Evolutionary conservation across 2,888 invertebrate species (phyloP).

Genomic region (Scaptomyza cyrtandrae): DNA sequence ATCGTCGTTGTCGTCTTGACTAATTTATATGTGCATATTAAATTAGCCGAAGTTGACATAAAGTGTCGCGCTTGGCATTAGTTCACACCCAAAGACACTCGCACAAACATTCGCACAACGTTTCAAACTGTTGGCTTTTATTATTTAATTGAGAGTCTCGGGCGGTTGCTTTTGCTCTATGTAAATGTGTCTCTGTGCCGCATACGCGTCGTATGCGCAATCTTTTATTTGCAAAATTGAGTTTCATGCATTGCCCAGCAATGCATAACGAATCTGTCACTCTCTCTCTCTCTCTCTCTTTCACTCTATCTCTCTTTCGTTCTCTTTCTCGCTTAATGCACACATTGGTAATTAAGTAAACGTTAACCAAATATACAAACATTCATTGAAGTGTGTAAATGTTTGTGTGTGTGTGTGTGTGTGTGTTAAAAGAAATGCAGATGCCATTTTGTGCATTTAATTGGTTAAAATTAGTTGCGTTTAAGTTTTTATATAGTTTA

Average conservation of each 20-base stretch:
- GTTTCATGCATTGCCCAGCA: not conserved
- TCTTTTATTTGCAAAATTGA: slow-evolving; percentile 6
- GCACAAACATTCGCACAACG: slow-evolving; percentile 1
- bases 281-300: not conserved
- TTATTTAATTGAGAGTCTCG: slow-evolving; percentile 63
- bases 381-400: too few relatives aligned
- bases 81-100: slow-evolving; percentile 49
- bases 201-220: slow-evolving; percentile 45
- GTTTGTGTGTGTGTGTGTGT: too few relatives aligned
- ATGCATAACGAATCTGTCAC: not conserved
- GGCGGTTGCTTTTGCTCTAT: slow-evolving; percentile 24
- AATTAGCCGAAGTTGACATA: slow-evolving; percentile 61
- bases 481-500: too few relatives aligned
- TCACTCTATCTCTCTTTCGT: not conserved
- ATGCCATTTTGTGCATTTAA: not conserved
- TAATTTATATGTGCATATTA: slow-evolving; percentile 82
- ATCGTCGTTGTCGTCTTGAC: slow-evolving; percentile 35
- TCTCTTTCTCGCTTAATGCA: not conserved
- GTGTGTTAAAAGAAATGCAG: not conserved
- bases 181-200: slow-evolving; percentile 3
- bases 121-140: slow-evolving; percentile 58
- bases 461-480: not conserved
- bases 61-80: slow-evolving; percentile 58
- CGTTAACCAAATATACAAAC: slow-evolving; percentile 1
- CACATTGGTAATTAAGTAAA: slow-evolving; percentile 34